Conservation (phyloP, 2,797 vertebrate genomes). For the Sebastes flavidus region DNA sequence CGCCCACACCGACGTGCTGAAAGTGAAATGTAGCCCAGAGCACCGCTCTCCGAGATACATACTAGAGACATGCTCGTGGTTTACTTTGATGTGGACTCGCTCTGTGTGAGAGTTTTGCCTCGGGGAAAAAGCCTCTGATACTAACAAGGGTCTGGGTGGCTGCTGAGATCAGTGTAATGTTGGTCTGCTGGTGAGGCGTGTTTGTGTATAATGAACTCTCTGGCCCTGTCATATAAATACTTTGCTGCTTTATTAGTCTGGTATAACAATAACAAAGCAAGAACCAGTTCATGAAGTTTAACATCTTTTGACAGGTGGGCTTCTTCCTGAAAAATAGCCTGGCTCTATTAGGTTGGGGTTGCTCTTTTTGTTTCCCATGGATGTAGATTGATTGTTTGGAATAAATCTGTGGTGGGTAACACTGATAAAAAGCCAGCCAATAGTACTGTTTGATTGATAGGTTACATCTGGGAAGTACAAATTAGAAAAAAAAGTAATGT, state of each 20-base stretch:
- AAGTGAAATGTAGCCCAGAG: conserved; percentile 47
- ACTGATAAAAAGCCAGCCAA: background rate
- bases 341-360: background rate
- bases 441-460: background rate
- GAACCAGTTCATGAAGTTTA: background rate
- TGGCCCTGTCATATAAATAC: background rate
- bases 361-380: background rate
- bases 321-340: background rate
- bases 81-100: conserved; percentile 72
- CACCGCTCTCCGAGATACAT: conserved; percentile 25
- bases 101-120: conserved; percentile 44
- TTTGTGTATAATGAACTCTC: conserved; percentile 24
- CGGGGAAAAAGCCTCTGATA: conserved; percentile 48
- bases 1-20: conserved; percentile 61
- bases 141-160: conserved; percentile 64
- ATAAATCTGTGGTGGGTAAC: background rate
- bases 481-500: background rate
- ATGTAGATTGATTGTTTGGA: background rate
- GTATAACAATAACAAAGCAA: background rate
- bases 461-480: background rate
- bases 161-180: conserved; percentile 44
- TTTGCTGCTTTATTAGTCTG: conserved; percentile 12
- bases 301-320: background rate
- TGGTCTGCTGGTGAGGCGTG: background rate
- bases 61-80: conserved; percentile 17